These are phyloP conservation scores for Manis javanica DNA, from an alignment of 2,797 vertebrate species.

Conservation along the genomic window DNA sequence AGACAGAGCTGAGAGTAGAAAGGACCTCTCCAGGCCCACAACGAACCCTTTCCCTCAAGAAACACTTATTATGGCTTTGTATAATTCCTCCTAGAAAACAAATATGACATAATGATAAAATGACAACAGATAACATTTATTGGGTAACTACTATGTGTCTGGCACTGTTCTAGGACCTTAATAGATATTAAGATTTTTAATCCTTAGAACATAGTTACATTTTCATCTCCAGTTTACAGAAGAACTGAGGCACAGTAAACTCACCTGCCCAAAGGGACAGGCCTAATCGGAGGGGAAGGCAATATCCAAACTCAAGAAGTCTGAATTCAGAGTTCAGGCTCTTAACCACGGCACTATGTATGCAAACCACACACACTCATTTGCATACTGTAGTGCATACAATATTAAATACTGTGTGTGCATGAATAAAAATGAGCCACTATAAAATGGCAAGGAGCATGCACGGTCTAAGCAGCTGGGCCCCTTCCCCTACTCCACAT, in stretches of 20 bases:
- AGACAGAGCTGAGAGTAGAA: not conserved
- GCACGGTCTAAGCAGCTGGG: not conserved
- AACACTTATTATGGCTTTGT: not conserved
- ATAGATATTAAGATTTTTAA: not conserved
- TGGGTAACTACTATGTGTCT: not conserved
- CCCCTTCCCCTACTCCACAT: not conserved
- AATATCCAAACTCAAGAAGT: not conserved
- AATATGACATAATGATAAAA: not conserved
- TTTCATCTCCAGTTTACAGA: not conserved
- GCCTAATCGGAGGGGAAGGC: not conserved
- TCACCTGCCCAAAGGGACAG: not conserved
- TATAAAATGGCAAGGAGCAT: not conserved
- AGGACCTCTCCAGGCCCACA: not conserved
- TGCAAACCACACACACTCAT: not conserved
- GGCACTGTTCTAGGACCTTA: not conserved
- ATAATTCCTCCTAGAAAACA: not conserved
- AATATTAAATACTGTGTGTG: not conserved
- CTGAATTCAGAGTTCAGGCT: not conserved
- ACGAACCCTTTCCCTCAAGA: not conserved
- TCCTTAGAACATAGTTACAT: not conserved
- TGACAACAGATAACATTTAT: not conserved
- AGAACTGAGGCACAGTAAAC: not conserved
- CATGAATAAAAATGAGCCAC: not conserved
- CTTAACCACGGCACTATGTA: not conserved
- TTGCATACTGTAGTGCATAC: not conserved